Conservation (phyloP, 2,888 invertebrate genomes). For the Aphelenchoides bicaudatus region DNA sequence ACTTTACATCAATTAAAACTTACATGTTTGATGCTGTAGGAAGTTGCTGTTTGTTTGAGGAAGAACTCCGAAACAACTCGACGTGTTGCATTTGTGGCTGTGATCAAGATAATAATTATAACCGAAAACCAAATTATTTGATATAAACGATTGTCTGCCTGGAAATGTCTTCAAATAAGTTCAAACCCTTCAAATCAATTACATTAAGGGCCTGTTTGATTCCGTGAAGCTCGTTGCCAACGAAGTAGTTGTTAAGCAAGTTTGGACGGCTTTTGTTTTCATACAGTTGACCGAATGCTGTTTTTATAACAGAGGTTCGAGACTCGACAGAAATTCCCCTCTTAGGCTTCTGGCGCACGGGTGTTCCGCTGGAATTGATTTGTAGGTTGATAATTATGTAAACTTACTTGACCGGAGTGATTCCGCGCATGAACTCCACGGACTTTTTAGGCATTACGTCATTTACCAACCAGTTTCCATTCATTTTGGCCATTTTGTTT, state of each 20-base stretch:
- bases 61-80: neutral
- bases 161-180: no score
- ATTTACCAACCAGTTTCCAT: no score
- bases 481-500: no score
- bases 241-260: conserved; percentile 13
- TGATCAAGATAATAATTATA: neutral
- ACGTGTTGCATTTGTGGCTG: conserved; percentile 1
- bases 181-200: neutral
- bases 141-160: neutral
- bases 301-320: neutral
- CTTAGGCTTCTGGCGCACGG: conserved; percentile 9
- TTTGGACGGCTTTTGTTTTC: neutral
- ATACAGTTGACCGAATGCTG: neutral
- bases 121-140: conserved; percentile 11
- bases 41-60: conserved; percentile 15
- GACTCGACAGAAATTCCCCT: conserved; percentile 9
- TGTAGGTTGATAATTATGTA: no score
- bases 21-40: conserved; percentile 13
- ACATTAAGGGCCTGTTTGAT: conserved; percentile 10
- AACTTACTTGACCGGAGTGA: no score
- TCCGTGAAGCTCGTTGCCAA: conserved; percentile 18
- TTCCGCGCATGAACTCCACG: no score
- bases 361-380: no score
- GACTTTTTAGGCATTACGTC: no score
- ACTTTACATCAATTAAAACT: no score